Evolutionary conservation across 2,113 vertebrate genomes (phyloP), one percentile per base, ranked within the genome.

Genomic region (Drymodes brunneopygia): DNA sequence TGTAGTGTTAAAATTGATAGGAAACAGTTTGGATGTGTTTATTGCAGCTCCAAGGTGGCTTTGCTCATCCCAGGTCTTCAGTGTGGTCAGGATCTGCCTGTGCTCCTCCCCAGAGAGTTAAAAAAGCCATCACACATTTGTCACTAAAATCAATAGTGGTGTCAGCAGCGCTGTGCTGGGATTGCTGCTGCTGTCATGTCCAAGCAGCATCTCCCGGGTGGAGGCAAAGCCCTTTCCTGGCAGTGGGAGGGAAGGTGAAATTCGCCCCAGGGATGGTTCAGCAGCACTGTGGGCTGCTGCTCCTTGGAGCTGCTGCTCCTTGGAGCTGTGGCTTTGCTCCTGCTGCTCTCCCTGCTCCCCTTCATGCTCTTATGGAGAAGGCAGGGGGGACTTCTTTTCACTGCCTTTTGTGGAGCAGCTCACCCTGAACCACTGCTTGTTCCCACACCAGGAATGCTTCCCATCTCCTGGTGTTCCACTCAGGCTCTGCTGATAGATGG

Each of bases 231-330:
- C 89, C 80, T 79, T 74, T 74, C 23, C 69, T 7, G 6, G 75
- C 10, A 33, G 29, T 8, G 50, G 78, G 54, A 62, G 47, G 74
- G n/a, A 48, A 73, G 81, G 88, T 51, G 69, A 87, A 45, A 9
- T 8, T 9, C 7, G 45, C 29, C 19, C 11, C 9, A 11, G 65
- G 81, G 67, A 13, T 6, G 23, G 36, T 19, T 47, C 51, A 35
- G 66, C 66, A 42, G 25, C 0, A 0, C 54, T 0, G 0, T 0
- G 1, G 62, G 31, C 3, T 38, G 67, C 72, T 60, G 69, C 1
- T 38, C 50, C 50, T 31, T 4, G 7, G 54, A 23, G 47, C 44
- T 75, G 71, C 7, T 66, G 35, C 1, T 21, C 17, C 36, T 51
- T 4, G 2, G 45, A n/a, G 67, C 72, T 67, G 70, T 57, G 4